A percentile compares a stretch with the other conserved stretches of the same genome.
These are phyloP conservation scores for Lasioglossum zephyrum DNA, from an alignment of 2,888 invertebrate genomes.

Conservation along the genomic window DNA sequence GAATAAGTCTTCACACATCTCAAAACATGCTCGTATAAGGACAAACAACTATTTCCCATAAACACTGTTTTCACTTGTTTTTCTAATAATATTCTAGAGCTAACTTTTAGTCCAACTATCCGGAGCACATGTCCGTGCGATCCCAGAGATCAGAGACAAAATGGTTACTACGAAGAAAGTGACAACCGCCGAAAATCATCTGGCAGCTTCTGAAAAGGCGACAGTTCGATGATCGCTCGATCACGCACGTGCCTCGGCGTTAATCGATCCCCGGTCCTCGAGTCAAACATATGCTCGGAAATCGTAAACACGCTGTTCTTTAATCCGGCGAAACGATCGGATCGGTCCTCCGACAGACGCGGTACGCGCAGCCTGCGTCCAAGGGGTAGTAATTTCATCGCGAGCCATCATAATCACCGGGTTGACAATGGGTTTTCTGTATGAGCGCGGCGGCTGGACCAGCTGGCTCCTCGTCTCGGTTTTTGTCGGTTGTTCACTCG, in stretches of 20 bases:
- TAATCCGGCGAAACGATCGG: conserved; percentile 27
- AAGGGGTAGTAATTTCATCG: conserved; percentile 39
- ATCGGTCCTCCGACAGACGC: conserved; percentile 31
- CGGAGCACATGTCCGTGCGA: not conserved
- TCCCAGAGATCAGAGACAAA: not conserved
- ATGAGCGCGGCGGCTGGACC: conserved; percentile 22
- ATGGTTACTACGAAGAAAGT: not conserved
- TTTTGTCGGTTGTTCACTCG: conserved; percentile 52
- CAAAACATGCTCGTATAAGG: too few relatives aligned
- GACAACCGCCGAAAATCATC: not conserved
- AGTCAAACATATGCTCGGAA: conserved; percentile 30
- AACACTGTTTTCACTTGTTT: too few relatives aligned
- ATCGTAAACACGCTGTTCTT: conserved; percentile 6
- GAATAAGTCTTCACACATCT: too few relatives aligned
- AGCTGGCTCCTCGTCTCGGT: conserved; percentile 53
- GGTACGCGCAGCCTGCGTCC: not conserved
- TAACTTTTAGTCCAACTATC: not conserved
- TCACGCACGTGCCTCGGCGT: conserved; percentile 31
- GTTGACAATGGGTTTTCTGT: conserved; percentile 49
- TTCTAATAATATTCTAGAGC: too few relatives aligned
- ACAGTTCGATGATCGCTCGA: conserved; percentile 15
- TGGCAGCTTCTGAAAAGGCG: not conserved
- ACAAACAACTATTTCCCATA: too few relatives aligned
- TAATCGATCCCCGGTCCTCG: conserved; percentile 9
- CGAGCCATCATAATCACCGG: conserved; percentile 45